phyloP scores from a whole-genome alignment of 92 coral and sea anemone species.

The Heteractis magnifica region DNA sequence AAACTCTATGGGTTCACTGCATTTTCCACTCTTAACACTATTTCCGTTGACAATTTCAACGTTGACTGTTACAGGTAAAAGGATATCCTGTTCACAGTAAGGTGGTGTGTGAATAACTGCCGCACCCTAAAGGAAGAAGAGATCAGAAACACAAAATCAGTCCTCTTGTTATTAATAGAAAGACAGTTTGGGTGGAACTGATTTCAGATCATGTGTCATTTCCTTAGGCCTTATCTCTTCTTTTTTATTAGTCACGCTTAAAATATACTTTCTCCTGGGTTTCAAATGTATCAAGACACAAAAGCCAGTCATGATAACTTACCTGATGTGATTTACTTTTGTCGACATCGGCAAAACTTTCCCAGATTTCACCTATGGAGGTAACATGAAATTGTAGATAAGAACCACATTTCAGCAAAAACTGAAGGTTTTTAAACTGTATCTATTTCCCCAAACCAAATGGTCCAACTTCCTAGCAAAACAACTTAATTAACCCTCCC shows the following conservation, averaged over 20 bases:
- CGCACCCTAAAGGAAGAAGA: slow-evolving; percentile 76
- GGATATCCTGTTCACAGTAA: slow-evolving; percentile 71
- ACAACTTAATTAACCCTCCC: neutral
- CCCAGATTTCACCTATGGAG: slow-evolving; percentile 79
- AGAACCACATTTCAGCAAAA: neutral
- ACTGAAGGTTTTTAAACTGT: slow-evolving; percentile 24
- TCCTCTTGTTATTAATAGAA: neutral
- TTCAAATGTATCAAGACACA: too few species aligned
- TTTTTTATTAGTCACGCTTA: neutral
- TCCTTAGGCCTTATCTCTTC: neutral
- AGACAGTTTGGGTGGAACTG: neutral
- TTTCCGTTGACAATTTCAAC: slow-evolving; percentile 78
- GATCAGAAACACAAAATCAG: neutral
- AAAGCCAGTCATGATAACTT: neutral
- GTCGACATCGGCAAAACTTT: slow-evolving; percentile 82
- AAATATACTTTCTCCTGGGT: too few species aligned
- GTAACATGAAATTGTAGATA: slow-evolving; percentile 12
- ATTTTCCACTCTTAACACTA: slow-evolving; percentile 67
- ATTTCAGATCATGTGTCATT: neutral
- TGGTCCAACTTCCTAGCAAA: slow-evolving; percentile 20
- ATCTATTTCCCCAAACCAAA: slow-evolving; percentile 21
- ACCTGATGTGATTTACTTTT: slow-evolving; percentile 96
- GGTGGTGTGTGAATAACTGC: slow-evolving; percentile 87
- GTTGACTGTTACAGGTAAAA: slow-evolving; percentile 87
- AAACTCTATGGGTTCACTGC: slow-evolving; percentile 94